A percentile compares a stretch with the other conserved stretches of the same genome.
phyloP scores from a whole-genome alignment of 2,888 invertebrate species.

The Microchrysa polita region DNA sequence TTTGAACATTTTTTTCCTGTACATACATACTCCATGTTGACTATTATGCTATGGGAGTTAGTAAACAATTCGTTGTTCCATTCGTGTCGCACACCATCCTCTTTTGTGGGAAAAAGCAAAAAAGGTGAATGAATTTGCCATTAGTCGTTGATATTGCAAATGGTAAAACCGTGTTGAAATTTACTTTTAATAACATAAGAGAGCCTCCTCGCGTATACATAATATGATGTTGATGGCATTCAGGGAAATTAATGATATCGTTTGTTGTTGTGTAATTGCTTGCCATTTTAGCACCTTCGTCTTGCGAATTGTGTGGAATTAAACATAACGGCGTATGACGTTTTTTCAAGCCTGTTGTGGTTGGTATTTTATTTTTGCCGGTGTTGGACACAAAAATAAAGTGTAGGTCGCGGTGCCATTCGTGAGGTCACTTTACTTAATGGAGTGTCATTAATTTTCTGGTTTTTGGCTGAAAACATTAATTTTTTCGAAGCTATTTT shows the following conservation, averaged over 20 bases:
- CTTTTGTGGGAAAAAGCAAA: no score
- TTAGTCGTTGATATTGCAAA: conserved; percentile 28
- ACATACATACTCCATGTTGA: no score
- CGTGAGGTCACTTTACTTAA: background rate
- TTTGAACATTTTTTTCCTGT: conserved; percentile 4
- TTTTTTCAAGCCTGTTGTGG: background rate
- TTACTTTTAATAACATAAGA: conserved; percentile 23
- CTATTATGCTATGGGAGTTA: no score
- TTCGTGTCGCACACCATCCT: background rate
- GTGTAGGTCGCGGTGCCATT: background rate
- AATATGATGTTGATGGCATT: conserved; percentile 27
- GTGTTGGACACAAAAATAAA: no score
- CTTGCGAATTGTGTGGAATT: background rate
- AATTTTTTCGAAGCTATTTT: background rate
- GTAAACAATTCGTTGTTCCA: no score
- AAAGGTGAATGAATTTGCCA: conserved; percentile 9
- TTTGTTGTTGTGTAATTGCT: conserved; percentile 28
- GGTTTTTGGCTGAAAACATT: background rate
- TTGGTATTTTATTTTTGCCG: no score
- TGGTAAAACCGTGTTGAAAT: conserved; percentile 35
- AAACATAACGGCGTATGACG: no score
- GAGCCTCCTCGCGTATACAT: background rate
- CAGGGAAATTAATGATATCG: conserved; percentile 26
- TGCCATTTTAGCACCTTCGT: conserved; percentile 13
- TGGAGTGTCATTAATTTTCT: conserved; percentile 5